A percentile compares a stretch with the other conserved stretches of the same genome.
These are phyloP conservation scores for Rhinichthys klamathensis DNA, from an alignment of 2,113 vertebrate genomes.

Conservation along the genomic window DNA sequence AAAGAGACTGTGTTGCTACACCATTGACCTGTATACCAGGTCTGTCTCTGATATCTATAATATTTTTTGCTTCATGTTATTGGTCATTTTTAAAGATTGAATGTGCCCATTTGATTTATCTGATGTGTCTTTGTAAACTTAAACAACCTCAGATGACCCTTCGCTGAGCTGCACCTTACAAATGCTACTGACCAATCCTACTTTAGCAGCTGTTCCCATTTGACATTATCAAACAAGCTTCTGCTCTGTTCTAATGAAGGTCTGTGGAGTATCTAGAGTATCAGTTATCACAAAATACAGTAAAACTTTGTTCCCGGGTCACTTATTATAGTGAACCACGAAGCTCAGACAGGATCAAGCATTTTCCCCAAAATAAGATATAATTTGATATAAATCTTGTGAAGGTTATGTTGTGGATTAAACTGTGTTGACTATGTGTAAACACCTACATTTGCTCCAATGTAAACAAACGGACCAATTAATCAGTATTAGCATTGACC, in stretches of 20 bases:
- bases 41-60: too few relatives aligned
- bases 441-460: neutral
- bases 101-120: neutral
- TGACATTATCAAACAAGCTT: neutral
- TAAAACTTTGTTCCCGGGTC: neutral
- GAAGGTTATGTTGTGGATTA: neutral
- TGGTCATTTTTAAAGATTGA: neutral
- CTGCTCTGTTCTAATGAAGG: neutral
- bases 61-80: neutral
- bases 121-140: neutral
- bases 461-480: too few relatives aligned
- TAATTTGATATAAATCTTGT: neutral
- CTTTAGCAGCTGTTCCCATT: constrained; percentile 2
- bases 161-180: neutral
- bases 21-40: neutral
- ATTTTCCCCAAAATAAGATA: neutral
- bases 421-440: neutral
- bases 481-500: too few relatives aligned
- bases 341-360: neutral
- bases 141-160: neutral
- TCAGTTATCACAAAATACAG: neutral
- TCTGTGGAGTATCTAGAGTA: neutral
- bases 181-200: constrained; percentile 7
- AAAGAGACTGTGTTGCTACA: neutral
- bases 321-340: neutral